A percentile compares a stretch with the other conserved stretches of the same genome.
Conservation (phyloP, 2,888 invertebrate genomes). For the Tridacna gigas region DNA sequence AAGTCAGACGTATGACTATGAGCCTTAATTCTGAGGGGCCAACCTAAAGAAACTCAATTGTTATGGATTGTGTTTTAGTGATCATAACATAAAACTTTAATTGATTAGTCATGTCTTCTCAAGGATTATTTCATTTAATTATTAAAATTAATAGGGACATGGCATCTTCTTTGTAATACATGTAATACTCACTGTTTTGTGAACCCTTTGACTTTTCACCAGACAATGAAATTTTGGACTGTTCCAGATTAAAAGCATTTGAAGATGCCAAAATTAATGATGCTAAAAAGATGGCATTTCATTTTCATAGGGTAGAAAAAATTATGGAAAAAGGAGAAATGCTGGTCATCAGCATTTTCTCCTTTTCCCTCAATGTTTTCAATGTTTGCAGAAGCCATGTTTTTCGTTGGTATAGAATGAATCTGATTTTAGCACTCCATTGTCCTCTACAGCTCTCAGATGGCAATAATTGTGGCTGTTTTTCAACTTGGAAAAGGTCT, state of each 20-base stretch:
- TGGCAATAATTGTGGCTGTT: no score
- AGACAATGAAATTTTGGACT: not conserved
- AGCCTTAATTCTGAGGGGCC: not conserved
- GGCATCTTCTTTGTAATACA: not conserved
- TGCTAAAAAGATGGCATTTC: not conserved
- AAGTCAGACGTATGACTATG: no score
- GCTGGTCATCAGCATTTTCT: not conserved
- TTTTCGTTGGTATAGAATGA: no score
- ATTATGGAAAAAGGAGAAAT: not conserved
- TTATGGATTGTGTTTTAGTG: not conserved
- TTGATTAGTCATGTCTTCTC: slow-evolving; percentile 8
- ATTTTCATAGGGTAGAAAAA: not conserved
- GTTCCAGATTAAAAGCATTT: not conserved
- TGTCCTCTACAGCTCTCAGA: no score
- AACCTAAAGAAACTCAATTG: not conserved
- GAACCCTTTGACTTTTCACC: not conserved
- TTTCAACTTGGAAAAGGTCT: no score
- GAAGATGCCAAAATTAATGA: not conserved
- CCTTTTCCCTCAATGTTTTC: not conserved
- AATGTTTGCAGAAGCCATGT: not conserved
- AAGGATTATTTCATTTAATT: slow-evolving; percentile 2
- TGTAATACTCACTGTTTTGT: no score
- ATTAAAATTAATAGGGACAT: not conserved
- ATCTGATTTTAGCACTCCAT: no score
- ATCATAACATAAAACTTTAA: not conserved